Conservation (phyloP, 2,888 invertebrate species). For the Caenorhabditis sp. region DNA sequence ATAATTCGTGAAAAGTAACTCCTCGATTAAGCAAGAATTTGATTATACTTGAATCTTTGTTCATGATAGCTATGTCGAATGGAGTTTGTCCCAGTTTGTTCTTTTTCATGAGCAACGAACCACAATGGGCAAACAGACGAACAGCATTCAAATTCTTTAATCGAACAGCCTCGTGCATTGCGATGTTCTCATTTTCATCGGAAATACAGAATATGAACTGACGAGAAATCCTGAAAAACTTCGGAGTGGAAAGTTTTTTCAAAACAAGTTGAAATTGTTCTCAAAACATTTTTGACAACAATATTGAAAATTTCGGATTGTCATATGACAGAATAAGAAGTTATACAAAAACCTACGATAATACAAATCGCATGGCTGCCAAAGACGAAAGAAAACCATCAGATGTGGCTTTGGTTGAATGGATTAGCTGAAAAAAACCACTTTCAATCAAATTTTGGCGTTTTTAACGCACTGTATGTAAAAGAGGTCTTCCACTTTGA, state of each 20-base stretch:
- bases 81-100: neutral
- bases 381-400: neutral
- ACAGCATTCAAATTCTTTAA: neutral
- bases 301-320: no score
- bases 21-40: constrained; percentile 3
- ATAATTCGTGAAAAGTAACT: constrained; percentile 4
- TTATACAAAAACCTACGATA: constrained; percentile 2
- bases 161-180: constrained; percentile 8
- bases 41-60: neutral
- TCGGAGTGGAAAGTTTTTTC: no score
- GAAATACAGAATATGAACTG: neutral
- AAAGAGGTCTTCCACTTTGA: neutral
- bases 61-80: neutral
- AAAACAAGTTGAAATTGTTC: no score
- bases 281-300: no score
- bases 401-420: neutral
- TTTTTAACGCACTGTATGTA: neutral
- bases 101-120: neutral
- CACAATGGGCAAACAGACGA: neutral
- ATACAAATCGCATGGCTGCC: neutral
- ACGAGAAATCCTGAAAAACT: neutral
- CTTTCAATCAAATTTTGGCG: neutral
- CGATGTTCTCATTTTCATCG: neutral
- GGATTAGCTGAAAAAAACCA: neutral
- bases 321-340: no score